Evolutionary conservation across 2,888 invertebrate species (phyloP).

Genomic region (Digitonthophagus gazella): DNA sequence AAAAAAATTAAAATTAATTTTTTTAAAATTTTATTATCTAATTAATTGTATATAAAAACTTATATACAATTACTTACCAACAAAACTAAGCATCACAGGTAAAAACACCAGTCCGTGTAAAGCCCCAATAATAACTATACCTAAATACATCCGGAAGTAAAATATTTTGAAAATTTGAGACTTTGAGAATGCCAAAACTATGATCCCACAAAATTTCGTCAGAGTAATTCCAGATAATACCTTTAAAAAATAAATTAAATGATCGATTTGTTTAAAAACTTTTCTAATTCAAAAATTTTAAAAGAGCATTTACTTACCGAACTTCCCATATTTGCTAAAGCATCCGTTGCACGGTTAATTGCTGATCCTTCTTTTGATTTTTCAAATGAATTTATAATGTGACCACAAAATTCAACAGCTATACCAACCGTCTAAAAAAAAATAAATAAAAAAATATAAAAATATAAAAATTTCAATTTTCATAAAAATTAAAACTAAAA

Average conservation of each 20-base stretch:
- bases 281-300: no score
- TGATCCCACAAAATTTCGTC: conserved; percentile 89
- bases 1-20: neutral
- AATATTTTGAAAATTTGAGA: conserved; percentile 89
- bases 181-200: conserved; percentile 88
- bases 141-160: conserved; percentile 95
- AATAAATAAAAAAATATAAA: neutral
- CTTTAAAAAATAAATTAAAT: conserved; percentile 46
- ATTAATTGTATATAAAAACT: neutral
- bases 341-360: conserved; percentile 67
- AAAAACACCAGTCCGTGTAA: conserved; percentile 88
- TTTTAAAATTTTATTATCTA: no score
- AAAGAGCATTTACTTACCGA: no score
- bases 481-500: no score
- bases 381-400: conserved; percentile 75
- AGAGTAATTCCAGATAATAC: conserved; percentile 93
- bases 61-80: conserved; percentile 15
- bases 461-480: neutral
- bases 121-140: conserved; percentile 89
- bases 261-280: neutral
- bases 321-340: conserved; percentile 79
- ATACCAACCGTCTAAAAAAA: conserved; percentile 77
- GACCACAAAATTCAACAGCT: conserved; percentile 93
- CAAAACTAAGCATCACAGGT: conserved; percentile 77
- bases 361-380: conserved; percentile 51